phyloP scores from a whole-genome alignment of 2,797 vertebrate genomes.

The Momotus momota region DNA sequence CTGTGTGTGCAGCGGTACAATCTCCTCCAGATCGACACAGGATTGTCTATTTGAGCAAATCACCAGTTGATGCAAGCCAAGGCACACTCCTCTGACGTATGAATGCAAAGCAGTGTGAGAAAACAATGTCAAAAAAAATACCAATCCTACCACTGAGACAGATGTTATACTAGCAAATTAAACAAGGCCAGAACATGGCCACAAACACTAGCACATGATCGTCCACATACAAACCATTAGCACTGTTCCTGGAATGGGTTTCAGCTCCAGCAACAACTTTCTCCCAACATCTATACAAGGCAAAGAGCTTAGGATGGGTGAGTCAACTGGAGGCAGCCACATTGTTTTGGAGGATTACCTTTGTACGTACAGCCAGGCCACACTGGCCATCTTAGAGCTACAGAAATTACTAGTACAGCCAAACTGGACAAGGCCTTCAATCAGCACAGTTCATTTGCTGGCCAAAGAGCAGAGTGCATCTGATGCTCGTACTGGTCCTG shows the following conservation, averaged over 20 bases:
- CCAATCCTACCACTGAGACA: background rate
- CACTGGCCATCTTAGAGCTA: background rate
- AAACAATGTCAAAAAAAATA: background rate
- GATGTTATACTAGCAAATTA: fast-evolving
- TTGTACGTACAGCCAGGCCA: background rate
- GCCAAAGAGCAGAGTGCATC: background rate
- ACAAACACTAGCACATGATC: background rate
- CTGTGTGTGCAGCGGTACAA: fast-evolving
- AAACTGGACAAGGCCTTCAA: background rate
- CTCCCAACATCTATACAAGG: background rate
- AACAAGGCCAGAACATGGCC: background rate
- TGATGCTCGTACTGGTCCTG: fast-evolving
- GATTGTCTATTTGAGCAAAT: fast-evolving
- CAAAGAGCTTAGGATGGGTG: background rate
- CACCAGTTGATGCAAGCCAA: background rate
- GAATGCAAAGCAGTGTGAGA: background rate
- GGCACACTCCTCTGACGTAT: fast-evolving
- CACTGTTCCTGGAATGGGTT: fast-evolving
- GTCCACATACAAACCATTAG: background rate
- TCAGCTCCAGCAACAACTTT: background rate
- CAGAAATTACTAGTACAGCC: background rate
- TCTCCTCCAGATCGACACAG: background rate
- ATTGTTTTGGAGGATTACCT: background rate
- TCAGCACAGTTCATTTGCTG: background rate
- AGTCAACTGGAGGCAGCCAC: background rate